Evolutionary conservation across 1,140 invertebrate genomes (phyloP), one percentile per base, ranked within the genome.

Genomic region (Drosophila gunungcola): DNA sequence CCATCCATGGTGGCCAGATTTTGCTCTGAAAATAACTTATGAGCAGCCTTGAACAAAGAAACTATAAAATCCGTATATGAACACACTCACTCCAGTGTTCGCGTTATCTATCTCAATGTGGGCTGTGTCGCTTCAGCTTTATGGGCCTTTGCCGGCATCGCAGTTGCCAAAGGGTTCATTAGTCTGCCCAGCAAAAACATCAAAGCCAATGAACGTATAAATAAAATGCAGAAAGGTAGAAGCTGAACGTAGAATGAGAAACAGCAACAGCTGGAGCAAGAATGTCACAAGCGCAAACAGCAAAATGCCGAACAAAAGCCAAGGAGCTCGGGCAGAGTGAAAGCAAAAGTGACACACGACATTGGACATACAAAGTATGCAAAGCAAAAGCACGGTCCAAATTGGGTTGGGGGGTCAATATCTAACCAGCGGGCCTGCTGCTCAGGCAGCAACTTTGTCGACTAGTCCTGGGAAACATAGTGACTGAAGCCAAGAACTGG

Each of bases 161-260:
- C 64, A 60, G 54, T 73, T 46, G 77, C 77, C 72, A 73, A 80
- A 83, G 77, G 81, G 81, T 84, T 85, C 80, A 84, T 85, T 85
- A 84, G 77, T 85, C 81, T 76, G 84, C 73, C 77, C 73, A 67
- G 57, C 58, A 36, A 48, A 70, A 79, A 49, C 64, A 54, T 84
- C 80, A 84, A 84, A 84, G 80, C 80, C 80, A 80, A 85, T 85
- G 81, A 68, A 77, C 80, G 77, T 76, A 77, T 80, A 85, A 80
- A 77, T 80, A 85, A 80, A 79, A 77, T 77, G 76, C 72, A 80
- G 13, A 41, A 56, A 63, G 68, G 54, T 36, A 39, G 43, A 27
- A 49, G 53, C 49, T 21, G 4, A 52, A 46, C 12, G 11, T n/a
- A 32, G 61, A 41, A 21, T 38, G 39, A 25, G 49, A 29, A 6